Evolutionary conservation across 2,888 invertebrate genomes (phyloP), one percentile per base, ranked within the genome.

Genomic region (Vesta saturnalis): DNA sequence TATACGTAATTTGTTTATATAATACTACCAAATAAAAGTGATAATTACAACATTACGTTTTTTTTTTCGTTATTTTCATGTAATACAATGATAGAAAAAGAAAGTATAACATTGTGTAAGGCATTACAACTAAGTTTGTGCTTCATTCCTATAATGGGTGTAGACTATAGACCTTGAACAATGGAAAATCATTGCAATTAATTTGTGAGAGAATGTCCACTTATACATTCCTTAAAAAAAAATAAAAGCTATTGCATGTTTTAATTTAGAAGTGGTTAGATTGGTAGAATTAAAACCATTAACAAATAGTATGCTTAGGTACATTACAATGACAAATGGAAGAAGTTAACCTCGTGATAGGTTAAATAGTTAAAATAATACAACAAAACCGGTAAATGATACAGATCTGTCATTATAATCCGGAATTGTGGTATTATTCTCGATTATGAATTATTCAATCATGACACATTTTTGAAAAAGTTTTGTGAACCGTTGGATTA

Each of bases 141-240:
- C 60, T 59, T 55, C 63, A 62, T 49, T 39, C 39, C 59, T 66
- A 55, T 60, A 18, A 21, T 63, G 76, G 79, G 82, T 80, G 82
- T 80, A 80, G 81, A 76, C 77, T 77, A 77, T 77, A 78, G 77
- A 75, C 82, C 82, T 82, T 82, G 75, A 72, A 57, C 59, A 4
- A 52, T 16, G 16, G n/a, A 52, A 19, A 52, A 18, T 52, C n/a
- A 19, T 19, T 52, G 19, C 19, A 18, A n/a, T n/a, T n/a, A n/a
- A n/a, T n/a, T n/a, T n/a, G n/a, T n/a, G n/a, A n/a, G n/a, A n/a
- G n/a, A n/a, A n/a, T n/a, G n/a, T n/a, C n/a, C n/a, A n/a, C n/a
- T n/a, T n/a, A n/a, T n/a, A n/a, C n/a, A n/a, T n/a, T n/a, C n/a
- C n/a, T n/a, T n/a, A n/a, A n/a, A n/a, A n/a, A n/a, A n/a, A n/a